Evolutionary conservation across 2,797 vertebrate species (phyloP), one percentile per base, ranked within the genome.

Genomic region (Enteromius viviparus): DNA sequence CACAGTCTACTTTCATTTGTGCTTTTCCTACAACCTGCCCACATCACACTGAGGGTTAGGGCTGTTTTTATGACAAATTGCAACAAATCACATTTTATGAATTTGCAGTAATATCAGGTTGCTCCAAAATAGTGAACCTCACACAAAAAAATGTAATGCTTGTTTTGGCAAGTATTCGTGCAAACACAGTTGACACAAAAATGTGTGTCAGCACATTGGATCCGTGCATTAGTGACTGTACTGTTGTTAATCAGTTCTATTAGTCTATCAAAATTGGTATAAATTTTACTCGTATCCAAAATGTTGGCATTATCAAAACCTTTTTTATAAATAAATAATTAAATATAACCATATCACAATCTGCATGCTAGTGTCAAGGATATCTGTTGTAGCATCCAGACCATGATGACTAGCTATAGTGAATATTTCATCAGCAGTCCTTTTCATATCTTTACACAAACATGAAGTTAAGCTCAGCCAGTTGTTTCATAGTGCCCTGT

Each of bases 401-500:
- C n/a, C 21, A 9, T 6, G 12, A 55, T 55, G 51, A 55, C 3
- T 11, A 53, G 49, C 74, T 26, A n/a, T 11, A 42, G 34, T 23
- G 53, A 60, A 76, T 40, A 42, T 42, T 42, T 42, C 3, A 19
- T 60, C 34, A 26, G 8, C 58, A 58, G 40, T 42, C 14, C 2
- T 40, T 23, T 76, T 15, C 49, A 17, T 64, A 2, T 21, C 32
- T 47, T 49, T 37, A 34, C 42, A 37, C 9, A 58, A 40, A 69
- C 49, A 34, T 69, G 26, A 53, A 75, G n/a, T 68, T 15, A 68
- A 79, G 32, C 42, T 21, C 47, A 23, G 42, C 74, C 40, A 70
- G 29, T 81, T 80, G 85, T 87, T 79, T 92, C 69, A 87, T 70
- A 85, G 77, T 37, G 78, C 83, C 90, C 93, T 85, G 65, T 85